Evolutionary conservation across 1,140 invertebrate genomes (phyloP), one percentile per base, ranked within the genome.

Genomic region (Listronotus oregonensis): DNA sequence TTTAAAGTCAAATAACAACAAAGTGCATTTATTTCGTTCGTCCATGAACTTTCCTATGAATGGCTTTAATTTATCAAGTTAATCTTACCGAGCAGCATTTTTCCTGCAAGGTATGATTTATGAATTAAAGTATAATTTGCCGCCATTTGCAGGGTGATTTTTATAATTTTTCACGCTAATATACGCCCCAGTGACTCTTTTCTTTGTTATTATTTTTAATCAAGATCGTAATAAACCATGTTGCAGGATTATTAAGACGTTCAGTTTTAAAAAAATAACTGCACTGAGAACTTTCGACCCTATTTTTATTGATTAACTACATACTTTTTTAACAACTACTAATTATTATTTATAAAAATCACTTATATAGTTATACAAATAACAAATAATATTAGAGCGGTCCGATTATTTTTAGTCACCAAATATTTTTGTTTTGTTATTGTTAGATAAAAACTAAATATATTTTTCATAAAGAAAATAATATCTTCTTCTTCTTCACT

Each of bases 191-290:
- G 40, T 56, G 54, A 34, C 54, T 56, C 32, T 18, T 39, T 43
- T 43, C 54, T 43, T 56, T 56, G 51, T 54, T 54, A 56, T 56
- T 56, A 56, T 56, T 56, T 56, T 56, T 56, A 56, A 56, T 56
- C 54, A 56, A 56, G 54, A 56, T 56, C 17, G 54, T 37, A 56
- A 56, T 56, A 56, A 14, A 40, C 39, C 18, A 21, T 18, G 7
- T 14, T 17, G 32, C 32, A 39, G 51, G 32, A 14, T 15, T 39
- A 56, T 56, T 56, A 56, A 12, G 54, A 37, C 11, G 34, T 8
- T 37, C 34, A 37, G 34, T 37, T 9, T 37, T 27, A 27, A 27
- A 27, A 5, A 27, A 27, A 27, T 3, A 27, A 27, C 21, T n/a
- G n/a, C n/a, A n/a, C n/a, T n/a, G n/a, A n/a, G n/a, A n/a, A n/a